These are phyloP conservation scores for Craterocephalus amniculus DNA, from an alignment of 2,797 vertebrate species.

Conservation along the genomic window DNA sequence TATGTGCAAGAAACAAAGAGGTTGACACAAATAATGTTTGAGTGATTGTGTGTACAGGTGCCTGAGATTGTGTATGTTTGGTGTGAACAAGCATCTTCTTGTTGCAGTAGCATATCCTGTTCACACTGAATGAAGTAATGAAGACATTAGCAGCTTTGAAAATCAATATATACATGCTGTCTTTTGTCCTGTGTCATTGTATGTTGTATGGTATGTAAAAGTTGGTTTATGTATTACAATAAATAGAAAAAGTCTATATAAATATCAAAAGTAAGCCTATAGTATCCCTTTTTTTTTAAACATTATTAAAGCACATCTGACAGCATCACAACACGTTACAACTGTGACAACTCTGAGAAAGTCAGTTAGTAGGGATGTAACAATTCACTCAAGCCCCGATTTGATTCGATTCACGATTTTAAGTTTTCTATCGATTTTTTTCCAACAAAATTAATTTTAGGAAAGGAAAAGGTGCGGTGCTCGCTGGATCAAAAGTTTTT, in stretches of 20 bases:
- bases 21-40: slow-evolving; percentile 27
- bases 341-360: no score
- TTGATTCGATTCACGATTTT: no score
- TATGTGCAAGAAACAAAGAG: slow-evolving; percentile 20
- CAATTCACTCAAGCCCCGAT: no score
- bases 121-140: background rate
- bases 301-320: background rate
- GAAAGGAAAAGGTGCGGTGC: no score
- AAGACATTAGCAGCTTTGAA: background rate
- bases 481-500: no score
- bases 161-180: background rate
- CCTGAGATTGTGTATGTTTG: background rate
- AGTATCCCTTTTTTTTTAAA: no score
- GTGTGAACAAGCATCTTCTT: slow-evolving; percentile 32
- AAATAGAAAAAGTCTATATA: no score
- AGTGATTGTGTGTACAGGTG: slow-evolving; percentile 5
- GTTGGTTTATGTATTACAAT: background rate
- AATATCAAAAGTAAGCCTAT: no score
- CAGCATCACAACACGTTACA: background rate
- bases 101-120: slow-evolving; percentile 4
- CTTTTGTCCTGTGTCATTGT: background rate
- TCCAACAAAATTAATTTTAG: no score
- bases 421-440: no score
- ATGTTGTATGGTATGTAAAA: no score
- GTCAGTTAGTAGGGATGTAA: no score